These are phyloP conservation scores for Oriolus oriolus DNA, from an alignment of 2,113 vertebrate genomes.

Conservation along the genomic window DNA sequence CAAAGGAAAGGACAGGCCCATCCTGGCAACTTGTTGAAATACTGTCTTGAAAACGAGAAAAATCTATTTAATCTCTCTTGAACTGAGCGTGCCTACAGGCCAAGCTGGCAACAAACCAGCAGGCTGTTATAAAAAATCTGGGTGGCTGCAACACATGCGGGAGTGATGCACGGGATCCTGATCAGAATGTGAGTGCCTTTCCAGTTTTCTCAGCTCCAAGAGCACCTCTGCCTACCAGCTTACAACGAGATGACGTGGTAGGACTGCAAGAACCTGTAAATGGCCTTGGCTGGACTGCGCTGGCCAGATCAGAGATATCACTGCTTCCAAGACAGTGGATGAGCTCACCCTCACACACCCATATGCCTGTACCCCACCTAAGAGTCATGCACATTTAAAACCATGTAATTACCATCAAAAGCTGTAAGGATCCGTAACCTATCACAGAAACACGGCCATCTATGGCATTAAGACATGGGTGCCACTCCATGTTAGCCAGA, in stretches of 20 bases:
- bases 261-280: not conserved
- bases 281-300: not conserved
- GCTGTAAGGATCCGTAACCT: not conserved
- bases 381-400: not conserved
- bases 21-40: not conserved
- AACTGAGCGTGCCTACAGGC: not conserved
- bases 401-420: not conserved
- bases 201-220: not conserved
- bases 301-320: not conserved
- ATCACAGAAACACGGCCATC: not conserved
- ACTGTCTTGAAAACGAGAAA: not conserved
- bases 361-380: not conserved
- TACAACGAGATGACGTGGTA: not conserved
- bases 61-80: not conserved
- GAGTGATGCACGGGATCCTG: not conserved
- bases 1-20: not conserved
- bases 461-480: not conserved
- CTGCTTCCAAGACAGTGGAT: not conserved
- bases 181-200: not conserved
- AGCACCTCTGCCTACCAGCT: not conserved
- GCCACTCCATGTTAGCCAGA: not conserved
- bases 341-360: not conserved
- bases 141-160: accelerated
- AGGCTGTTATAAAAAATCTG: not conserved
- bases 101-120: not conserved